A percentile compares a stretch with the other conserved stretches of the same genome.
phyloP scores from a whole-genome alignment of 2,113 vertebrate species.

The Haemorhous mexicanus region DNA sequence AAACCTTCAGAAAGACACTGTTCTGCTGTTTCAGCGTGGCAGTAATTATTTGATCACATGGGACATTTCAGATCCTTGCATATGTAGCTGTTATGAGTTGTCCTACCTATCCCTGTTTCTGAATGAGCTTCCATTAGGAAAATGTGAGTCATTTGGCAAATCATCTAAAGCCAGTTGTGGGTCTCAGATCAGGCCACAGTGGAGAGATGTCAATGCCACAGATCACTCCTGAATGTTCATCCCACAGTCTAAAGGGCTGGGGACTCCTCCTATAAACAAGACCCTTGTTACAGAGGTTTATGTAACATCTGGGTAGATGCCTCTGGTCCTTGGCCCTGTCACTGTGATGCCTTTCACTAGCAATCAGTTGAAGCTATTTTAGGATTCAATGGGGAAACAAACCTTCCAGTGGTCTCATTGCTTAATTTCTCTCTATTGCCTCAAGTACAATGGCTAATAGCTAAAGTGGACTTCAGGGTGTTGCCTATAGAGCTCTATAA shows the following conservation, averaged over 20 bases:
- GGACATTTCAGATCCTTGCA: background rate
- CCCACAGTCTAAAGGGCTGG: background rate
- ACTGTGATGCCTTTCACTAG: background rate
- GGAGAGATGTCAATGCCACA: background rate
- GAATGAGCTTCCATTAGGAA: background rate
- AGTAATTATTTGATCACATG: background rate
- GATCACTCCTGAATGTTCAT: rapidly evolving
- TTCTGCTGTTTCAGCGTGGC: background rate
- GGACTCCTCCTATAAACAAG: background rate
- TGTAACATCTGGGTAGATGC: background rate
- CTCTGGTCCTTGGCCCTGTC: background rate
- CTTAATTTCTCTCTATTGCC: background rate
- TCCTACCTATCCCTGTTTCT: background rate
- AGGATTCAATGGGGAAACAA: background rate
- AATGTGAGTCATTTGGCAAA: background rate
- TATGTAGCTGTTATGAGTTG: background rate
- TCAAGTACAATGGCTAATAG: background rate
- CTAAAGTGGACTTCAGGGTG: conserved; percentile 18
- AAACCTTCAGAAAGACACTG: background rate
- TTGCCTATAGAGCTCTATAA: background rate
- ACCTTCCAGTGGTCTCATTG: background rate
- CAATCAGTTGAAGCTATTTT: background rate
- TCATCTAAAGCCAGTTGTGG: background rate
- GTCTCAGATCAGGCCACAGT: background rate
- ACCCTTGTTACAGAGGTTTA: background rate